Conservation (phyloP, 2,888 invertebrate species). For the Balanococcus diminutus region DNA sequence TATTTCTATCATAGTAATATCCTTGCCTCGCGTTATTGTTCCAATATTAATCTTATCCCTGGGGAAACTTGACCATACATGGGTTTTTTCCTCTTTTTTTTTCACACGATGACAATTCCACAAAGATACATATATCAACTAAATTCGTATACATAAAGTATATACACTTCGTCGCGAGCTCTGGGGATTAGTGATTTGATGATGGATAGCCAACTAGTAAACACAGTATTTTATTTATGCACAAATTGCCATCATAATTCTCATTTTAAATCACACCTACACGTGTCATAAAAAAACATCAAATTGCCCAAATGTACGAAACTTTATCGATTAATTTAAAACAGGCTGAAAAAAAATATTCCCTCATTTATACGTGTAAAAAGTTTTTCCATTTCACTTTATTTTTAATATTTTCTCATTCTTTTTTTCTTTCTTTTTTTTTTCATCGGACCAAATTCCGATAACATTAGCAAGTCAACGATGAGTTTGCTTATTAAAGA, state of each 20-base stretch:
- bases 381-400: neutral
- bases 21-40: neutral
- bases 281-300: neutral
- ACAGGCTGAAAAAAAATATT: neutral
- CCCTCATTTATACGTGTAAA: neutral
- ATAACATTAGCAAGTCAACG: neutral
- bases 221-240: neutral
- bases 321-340: neutral
- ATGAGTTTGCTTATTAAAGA: neutral
- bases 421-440: neutral
- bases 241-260: neutral
- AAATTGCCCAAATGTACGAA: neutral
- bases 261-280: neutral
- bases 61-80: neutral
- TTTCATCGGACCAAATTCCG: neutral
- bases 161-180: neutral
- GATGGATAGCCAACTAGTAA: neutral
- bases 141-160: neutral
- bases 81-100: neutral
- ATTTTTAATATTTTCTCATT: slow-evolving; percentile 11
- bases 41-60: neutral
- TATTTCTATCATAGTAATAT: neutral
- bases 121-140: no score
- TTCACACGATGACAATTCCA: neutral
- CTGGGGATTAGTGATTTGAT: neutral